Evolutionary conservation across 2,888 invertebrate genomes (phyloP).

Genomic region (Sclerodermus sp.): DNA sequence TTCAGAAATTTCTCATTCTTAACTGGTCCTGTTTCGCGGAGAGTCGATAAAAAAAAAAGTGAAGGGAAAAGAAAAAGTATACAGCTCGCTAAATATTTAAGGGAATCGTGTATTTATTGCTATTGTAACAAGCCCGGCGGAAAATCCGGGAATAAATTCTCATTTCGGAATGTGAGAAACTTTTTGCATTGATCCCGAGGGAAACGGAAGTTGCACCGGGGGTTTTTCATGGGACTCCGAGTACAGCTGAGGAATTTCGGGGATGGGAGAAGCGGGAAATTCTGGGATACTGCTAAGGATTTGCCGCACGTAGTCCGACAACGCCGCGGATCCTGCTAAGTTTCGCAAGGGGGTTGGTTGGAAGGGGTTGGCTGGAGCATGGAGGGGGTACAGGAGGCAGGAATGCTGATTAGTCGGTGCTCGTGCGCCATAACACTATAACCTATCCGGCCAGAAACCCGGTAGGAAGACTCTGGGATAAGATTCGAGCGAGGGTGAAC

Average conservation of each 20-base stretch:
- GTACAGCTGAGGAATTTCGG: slow-evolving; percentile 17
- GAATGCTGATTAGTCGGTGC: slow-evolving; percentile 57
- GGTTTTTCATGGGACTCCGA: slow-evolving; percentile 1
- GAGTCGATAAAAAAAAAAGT: no score
- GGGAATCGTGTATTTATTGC: neutral
- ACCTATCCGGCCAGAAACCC: slow-evolving; percentile 48
- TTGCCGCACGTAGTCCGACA: slow-evolving; percentile 54
- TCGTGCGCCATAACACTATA: slow-evolving; percentile 55
- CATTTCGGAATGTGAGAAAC: neutral
- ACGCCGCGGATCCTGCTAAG: slow-evolving; percentile 44
- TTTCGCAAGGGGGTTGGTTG: slow-evolving; percentile 21
- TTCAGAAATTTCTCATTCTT: no score
- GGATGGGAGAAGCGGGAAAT: slow-evolving; percentile 34
- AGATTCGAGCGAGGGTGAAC: slow-evolving; percentile 35
- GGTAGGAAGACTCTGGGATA: slow-evolving; percentile 43
- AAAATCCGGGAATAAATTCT: slow-evolving; percentile 1
- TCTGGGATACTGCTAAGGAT: slow-evolving; percentile 52
- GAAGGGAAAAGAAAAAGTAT: neutral
- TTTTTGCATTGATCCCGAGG: slow-evolving; percentile 3
- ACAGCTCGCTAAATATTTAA: neutral
- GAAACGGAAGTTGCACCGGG: neutral
- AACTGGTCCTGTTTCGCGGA: no score
- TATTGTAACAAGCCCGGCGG: neutral
- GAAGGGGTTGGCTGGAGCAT: slow-evolving; percentile 9
- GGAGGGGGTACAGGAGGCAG: slow-evolving; percentile 27